Conservation (phyloP, 2,113 vertebrate species). For the Bambusicola thoracicus region DNA sequence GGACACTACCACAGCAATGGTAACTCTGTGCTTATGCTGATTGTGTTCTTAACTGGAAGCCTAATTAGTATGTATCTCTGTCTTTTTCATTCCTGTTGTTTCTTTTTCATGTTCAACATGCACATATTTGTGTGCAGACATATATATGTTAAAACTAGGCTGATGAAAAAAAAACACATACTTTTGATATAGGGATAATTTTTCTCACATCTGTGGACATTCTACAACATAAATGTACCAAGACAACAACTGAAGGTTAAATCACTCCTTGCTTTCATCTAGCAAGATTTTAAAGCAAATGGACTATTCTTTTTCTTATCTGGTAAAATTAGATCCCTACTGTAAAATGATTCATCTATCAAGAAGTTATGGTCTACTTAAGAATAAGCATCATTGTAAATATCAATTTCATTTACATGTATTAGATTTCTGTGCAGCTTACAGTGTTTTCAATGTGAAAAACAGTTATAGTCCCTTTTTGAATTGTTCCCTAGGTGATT, state of each 20-base stretch:
- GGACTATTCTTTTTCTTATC: neutral
- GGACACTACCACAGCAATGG: too few relatives aligned
- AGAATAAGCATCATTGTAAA: neutral
- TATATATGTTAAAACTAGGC: neutral
- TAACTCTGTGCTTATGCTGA: neutral
- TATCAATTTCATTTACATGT: neutral
- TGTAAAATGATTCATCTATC: neutral
- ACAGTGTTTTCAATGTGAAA: neutral
- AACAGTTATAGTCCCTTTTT: neutral
- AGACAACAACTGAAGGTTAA: neutral
- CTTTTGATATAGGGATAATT: neutral
- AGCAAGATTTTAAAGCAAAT: neutral
- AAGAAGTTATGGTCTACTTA: neutral
- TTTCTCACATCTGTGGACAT: neutral
- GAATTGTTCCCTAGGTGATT: neutral
- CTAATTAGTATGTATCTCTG: neutral
- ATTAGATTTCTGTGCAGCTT: neutral
- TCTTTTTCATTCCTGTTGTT: neutral
- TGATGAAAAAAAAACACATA: neutral
- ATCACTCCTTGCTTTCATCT: neutral
- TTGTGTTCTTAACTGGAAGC: neutral
- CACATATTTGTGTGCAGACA: neutral
- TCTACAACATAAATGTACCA: neutral
- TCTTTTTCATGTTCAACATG: neutral
- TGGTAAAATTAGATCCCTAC: neutral